Percentiles rank a stretch among this genome's conserved stretches.
Evolutionary conservation across 2,888 invertebrate species (phyloP).

Genomic region (Parnassius orleans): DNA sequence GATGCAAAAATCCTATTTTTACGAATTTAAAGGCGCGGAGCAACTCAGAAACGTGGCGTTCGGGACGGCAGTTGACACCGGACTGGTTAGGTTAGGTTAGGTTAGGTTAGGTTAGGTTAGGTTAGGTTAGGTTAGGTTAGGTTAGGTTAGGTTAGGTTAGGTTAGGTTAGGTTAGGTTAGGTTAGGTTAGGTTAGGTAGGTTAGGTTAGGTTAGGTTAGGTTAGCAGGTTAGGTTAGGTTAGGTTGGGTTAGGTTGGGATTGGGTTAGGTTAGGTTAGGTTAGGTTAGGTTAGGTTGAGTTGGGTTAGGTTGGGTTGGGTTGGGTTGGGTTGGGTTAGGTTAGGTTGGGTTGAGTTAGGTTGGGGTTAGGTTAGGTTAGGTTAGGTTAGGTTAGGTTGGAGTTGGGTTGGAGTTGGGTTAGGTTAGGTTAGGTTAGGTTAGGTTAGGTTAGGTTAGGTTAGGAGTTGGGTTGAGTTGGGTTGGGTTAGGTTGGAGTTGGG

Average conservation of each 20-base stretch:
- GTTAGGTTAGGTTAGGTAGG: too few relatives aligned
- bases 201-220: too few relatives aligned
- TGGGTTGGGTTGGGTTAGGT: conserved; percentile 2
- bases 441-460: conserved; percentile 34
- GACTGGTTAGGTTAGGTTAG: conserved; percentile 1
- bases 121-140: conserved; percentile 8
- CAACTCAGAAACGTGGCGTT: too few relatives aligned
- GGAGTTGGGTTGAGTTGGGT: conserved; percentile 29
- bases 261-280: conserved; percentile 1
- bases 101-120: conserved; percentile 8
- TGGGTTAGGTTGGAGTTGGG: conserved; percentile 29
- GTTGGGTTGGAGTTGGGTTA: neutral
- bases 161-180: neutral
- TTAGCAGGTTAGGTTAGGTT: too few relatives aligned
- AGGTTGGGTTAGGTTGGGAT: too few relatives aligned
- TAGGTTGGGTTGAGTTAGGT: too few relatives aligned
- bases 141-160: conserved; percentile 8
- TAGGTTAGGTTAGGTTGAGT: conserved; percentile 1
- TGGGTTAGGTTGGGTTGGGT: neutral
- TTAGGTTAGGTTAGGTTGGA: conserved; percentile 1
- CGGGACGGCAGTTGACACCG: too few relatives aligned
- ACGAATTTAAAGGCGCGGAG: too few relatives aligned
- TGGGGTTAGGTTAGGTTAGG: conserved; percentile 26
- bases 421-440: too few relatives aligned
- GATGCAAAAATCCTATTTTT: too few relatives aligned